Conservation (phyloP, 2,888 invertebrate genomes). For the Eilema depressum region DNA sequence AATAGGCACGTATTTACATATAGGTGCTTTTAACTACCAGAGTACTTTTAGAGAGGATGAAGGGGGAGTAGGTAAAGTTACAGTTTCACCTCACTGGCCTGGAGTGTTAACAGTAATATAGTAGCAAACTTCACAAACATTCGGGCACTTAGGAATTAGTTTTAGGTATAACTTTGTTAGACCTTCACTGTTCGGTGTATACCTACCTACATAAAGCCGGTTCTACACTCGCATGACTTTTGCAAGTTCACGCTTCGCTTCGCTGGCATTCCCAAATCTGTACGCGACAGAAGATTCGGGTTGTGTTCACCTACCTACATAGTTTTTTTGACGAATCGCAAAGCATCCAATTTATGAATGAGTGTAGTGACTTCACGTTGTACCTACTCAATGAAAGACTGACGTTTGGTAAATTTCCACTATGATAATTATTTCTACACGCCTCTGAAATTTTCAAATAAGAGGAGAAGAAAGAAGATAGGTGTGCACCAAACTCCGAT, state of each 20-base stretch:
- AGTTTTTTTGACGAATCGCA: not conserved
- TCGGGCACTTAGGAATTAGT: too few species aligned
- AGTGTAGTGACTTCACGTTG: not conserved
- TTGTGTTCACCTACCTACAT: too few species aligned
- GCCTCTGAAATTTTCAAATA: not conserved
- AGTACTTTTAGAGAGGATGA: not conserved
- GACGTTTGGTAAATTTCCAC: not conserved
- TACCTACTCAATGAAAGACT: not conserved
- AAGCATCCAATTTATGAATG: not conserved
- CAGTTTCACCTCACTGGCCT: not conserved
- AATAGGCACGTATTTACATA: not conserved
- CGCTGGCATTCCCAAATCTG: not conserved
- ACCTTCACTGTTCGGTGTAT: not conserved
- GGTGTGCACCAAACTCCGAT: too few species aligned
- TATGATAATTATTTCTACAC: too few species aligned
- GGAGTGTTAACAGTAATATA: not conserved
- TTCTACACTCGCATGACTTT: not conserved
- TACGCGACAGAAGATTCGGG: not conserved
- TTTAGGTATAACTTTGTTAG: not conserved
- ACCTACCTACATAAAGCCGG: constrained; percentile 11
- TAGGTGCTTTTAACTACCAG: not conserved
- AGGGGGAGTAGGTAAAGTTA: not conserved
- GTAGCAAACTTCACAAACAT: not conserved
- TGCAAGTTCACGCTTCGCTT: not conserved
- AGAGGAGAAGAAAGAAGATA: not conserved